phyloP scores from a whole-genome alignment of 2,113 vertebrate genomes.

The Heliornis fulica region DNA sequence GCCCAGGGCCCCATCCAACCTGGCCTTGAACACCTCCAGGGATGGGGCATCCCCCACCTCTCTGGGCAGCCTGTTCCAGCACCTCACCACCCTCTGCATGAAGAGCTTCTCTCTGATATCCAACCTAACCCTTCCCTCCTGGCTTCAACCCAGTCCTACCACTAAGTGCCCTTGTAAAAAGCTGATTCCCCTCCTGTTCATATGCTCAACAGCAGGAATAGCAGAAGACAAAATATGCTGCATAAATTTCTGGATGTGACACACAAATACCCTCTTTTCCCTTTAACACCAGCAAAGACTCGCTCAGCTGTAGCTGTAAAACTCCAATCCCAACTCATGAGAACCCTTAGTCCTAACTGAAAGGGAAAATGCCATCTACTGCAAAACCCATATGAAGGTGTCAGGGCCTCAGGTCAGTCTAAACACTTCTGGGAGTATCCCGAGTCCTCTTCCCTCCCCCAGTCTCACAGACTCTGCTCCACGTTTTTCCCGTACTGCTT shows the following conservation, averaged over 20 bases:
- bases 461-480: background rate
- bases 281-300: background rate
- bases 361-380: background rate
- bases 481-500: background rate
- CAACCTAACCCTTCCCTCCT: too few species aligned
- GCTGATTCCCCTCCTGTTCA: too few species aligned
- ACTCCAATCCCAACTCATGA: rapidly evolving
- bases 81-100: too few species aligned
- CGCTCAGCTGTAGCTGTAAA: background rate
- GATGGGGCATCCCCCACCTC: too few species aligned
- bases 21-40: too few species aligned
- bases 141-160: too few species aligned
- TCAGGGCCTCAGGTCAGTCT: background rate
- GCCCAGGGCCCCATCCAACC: too few species aligned
- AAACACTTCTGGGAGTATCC: background rate
- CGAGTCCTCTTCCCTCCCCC: background rate
- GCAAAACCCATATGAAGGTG: background rate
- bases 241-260: background rate
- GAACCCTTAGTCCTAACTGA: background rate
- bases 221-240: background rate
- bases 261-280: background rate
- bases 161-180: too few species aligned
- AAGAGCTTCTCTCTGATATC: too few species aligned
- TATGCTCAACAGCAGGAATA: background rate
- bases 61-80: too few species aligned